Conservation (phyloP, 92 coral and sea anemone genomes). For the Pocillopora grandis region DNA sequence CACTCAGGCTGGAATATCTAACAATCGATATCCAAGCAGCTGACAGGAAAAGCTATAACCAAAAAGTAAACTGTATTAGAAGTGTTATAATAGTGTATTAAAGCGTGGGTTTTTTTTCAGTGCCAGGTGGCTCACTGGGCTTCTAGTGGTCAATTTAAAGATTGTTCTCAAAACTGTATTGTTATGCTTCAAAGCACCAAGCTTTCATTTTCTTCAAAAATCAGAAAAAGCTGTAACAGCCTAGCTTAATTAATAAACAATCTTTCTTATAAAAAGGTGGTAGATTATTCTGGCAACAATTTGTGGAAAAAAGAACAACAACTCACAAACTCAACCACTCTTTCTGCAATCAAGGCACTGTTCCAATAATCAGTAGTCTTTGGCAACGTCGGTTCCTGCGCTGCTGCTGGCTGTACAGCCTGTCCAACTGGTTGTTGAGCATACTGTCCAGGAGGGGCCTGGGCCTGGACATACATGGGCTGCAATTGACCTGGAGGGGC, state of each 20-base stretch:
- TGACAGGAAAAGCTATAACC: not conserved
- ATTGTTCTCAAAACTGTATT: no score
- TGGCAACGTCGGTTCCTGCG: not conserved
- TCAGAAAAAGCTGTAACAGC: no score
- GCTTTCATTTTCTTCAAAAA: no score
- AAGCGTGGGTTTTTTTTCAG: not conserved
- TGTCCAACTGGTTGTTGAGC: not conserved
- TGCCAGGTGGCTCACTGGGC: no score
- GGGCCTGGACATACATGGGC: not conserved
- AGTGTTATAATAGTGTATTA: not conserved
- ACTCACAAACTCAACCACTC: constrained; percentile 9
- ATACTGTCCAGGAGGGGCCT: not conserved
- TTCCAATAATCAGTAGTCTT: not conserved
- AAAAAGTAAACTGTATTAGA: not conserved
- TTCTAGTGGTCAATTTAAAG: no score
- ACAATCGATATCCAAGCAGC: constrained; percentile 2
- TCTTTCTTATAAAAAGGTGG: not conserved
- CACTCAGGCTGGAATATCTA: not conserved
- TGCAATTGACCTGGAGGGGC: not conserved
- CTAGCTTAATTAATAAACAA: no score
- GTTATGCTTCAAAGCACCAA: no score
- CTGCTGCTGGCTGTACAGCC: not conserved
- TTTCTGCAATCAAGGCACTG: not conserved
- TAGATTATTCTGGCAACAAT: not conserved
- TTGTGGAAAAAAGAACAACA: not conserved